These are phyloP conservation scores for human (Homo sapiens) DNA, from an alignment of 2,113 vertebrate species.

Conservation along the genomic window DNA sequence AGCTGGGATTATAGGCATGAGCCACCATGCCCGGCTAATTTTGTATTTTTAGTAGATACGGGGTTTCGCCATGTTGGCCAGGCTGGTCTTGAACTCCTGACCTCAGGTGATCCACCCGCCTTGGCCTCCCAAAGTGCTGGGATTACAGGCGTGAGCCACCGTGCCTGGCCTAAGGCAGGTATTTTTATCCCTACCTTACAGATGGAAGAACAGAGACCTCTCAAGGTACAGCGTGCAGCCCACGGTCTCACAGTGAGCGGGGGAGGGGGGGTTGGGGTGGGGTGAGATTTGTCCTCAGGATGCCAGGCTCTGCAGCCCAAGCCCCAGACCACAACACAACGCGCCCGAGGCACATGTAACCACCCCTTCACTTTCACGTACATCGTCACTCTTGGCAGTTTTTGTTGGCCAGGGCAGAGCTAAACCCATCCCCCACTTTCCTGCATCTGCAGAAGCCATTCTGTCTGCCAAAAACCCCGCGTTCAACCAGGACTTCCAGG, in stretches of 20 bases:
- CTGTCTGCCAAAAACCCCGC: slow-evolving; percentile 8
- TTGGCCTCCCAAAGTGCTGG: too few species aligned
- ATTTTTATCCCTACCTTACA: neutral
- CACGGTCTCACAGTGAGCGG: neutral
- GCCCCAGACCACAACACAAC: neutral
- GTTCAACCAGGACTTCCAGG: slow-evolving; percentile 22
- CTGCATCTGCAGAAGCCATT: neutral
- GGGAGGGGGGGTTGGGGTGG: too few species aligned
- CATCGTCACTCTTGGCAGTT: neutral
- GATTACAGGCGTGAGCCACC: too few species aligned
- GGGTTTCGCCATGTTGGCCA: too few species aligned
- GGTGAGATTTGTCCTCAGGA: neutral
- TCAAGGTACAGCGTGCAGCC: neutral
- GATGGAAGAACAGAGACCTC: neutral
- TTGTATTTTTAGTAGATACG: too few species aligned
- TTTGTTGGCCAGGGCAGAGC: neutral
- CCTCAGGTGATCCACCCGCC: too few species aligned
- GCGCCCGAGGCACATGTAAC: neutral
- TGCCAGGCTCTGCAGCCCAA: neutral
- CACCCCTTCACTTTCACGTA: neutral
- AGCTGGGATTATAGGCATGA: too few species aligned
- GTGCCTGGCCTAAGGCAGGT: too few species aligned
- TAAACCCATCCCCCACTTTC: neutral
- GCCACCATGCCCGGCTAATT: too few species aligned
- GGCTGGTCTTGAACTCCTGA: too few species aligned